Base-by-base conservation (phyloP, 1,140 invertebrate species). In the Leptopilina clavipes region DNA sequence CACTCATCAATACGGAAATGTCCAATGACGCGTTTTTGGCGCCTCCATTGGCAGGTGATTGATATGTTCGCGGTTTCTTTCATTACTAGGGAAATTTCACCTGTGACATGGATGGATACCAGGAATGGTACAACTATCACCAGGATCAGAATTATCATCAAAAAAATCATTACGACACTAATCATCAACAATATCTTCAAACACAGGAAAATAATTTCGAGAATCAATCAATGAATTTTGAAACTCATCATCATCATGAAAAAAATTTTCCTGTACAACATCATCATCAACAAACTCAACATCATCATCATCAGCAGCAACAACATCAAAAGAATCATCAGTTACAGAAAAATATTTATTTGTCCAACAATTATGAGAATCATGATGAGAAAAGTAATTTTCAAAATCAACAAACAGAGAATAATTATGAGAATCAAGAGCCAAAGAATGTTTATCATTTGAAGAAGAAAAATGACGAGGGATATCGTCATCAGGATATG, bases 101-200 rank as follows among this genome's bases (percentile, higher is more conserved):
- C 65, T 82, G 82, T 88, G 87, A 87, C 84, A 90, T 90, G 89
- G 89, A 89, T 81, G 88, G 86, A 77, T 90, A 89, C 83, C 86
- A 89, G 74, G 85, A 75, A 75, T 91, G 90, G 90, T 89, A 90
- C 82, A 83, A 87, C 79, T 87, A 89, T 72, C 86, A 86, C 52
- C 84, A 87, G 10, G 82, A 87, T 40, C 84, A 87, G 37, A 77
- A 86, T 52, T 82, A 83, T 70, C 80, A 84, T 73, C 78, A 84
- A 19, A 81, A 84, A 72, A 79, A 81, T 37, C 78, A 76, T 54
- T 72, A 83, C n/a, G 14, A 52, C 37, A 40, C 5, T n/a, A 14
- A 6, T 14, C 43, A 44, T 12, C 48, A 52, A 17, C 48, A 52
- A 8, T 52, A 17, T 17, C 48, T 17, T 52, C 48, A 52, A 7